Evolutionary conservation across 2,888 invertebrate species (phyloP), one percentile per base, ranked within the genome.

Genomic region (Lomographa bimaculata): DNA sequence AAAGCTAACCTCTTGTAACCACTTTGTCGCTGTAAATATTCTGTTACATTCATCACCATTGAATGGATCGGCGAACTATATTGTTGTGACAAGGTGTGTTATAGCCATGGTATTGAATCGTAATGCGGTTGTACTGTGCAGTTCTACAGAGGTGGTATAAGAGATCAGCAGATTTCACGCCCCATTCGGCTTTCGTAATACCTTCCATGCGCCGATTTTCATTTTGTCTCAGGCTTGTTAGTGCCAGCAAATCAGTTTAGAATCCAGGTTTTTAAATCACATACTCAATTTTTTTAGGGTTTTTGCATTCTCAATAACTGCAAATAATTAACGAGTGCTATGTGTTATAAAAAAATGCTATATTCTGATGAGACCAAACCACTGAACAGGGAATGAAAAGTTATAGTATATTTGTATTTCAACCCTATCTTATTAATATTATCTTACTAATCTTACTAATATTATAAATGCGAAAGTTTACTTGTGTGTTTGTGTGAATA

Each of bases 161-260:
- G 33, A 43, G 42, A 49, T 37, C 35, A 39, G 36, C 42, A 27
- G 33, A 45, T 49, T 49, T 49, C 45, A 49, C 42, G 42, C 45
- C 49, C 42, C 42, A 38, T 49, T 49, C 42, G 42, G 35, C 41
- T 42, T 38, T 42, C 39, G 45, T 50, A 50, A 49, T 41, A 40
- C 36, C 32, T 36, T 43, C 37, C 36, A 43, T 24, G 42, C 28
- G 32, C 24, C 35, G 36, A 27, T 43, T 37, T 37, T 43, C 42
- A 32, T 42, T 42, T 18, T 26, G 32, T 43, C 37, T 27, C 32
- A 26, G 33, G 42, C 36, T 43, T 32, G 36, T 34, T 34, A 41
- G 34, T 19, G 27, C 36, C 30, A 28, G 32, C 27, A 30, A 36
- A 32, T 32, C 36, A 27, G 42, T 43, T 36, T 35, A 26, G 30